Base-by-base conservation (phyloP, 1,140 invertebrate species). In the Caenorhabditis inopinata region DNA sequence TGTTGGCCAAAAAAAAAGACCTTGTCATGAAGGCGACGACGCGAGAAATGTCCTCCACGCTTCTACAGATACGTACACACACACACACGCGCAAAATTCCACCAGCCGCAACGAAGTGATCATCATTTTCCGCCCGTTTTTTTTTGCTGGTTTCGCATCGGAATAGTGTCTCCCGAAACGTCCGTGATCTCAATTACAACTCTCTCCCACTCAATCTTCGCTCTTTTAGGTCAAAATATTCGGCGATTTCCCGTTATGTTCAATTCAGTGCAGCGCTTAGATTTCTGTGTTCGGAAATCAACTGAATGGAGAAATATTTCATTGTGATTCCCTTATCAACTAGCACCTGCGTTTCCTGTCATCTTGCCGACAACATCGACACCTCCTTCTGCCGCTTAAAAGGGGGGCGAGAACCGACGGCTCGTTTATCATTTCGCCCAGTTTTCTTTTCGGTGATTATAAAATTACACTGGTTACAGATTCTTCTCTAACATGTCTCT, bases 131-230 rank as follows among this genome's bases (percentile, higher is more conserved):
- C 49, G 49, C 49, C 51, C 51, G 14, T 21, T 68, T 68, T 68
- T 68, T 68, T 21, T 38, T n/a, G 11, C 58, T 4, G 53, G 4
- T 62, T 32, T n/a, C 29, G 12, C 53, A 53, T 16, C 11, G 21
- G 16, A 62, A 62, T 62, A 16, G 53, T 62, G 27, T 62, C 29
- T 35, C 35, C 53, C 53, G 27, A 35, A 68, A 29, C 32, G 58
- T 68, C 58, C 58, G 23, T 68, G 58, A 68, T 68, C 58, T 68
- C 58, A 68, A 68, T 68, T 68, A 68, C 58, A 68, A 68, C 58
- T 58, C 27, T n/a, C 47, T 48, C 47, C 21, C 47, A n/a, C 47
- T 48, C 47, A 6, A 14, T 53, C 18, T 25, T 2, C 18, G 5
- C 23, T 38, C 58, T 68, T 2, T 38, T 25, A 32, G 58, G 58